Conservation (phyloP, 2,113 vertebrate species). For the Gymnocephalus cernua region DNA sequence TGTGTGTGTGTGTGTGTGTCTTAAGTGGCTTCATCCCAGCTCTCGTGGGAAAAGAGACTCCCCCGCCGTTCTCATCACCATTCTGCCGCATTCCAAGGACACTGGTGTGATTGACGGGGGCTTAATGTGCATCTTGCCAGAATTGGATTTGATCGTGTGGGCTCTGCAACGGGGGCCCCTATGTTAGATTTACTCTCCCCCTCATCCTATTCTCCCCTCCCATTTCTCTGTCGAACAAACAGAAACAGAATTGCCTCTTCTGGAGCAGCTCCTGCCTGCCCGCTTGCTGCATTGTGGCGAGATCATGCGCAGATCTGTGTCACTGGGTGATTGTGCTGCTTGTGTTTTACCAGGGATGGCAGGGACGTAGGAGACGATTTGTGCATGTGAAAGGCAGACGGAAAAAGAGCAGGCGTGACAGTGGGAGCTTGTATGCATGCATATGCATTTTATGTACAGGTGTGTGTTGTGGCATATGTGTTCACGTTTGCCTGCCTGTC, state of each 20-base stretch:
- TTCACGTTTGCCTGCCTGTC: conserved; percentile 32
- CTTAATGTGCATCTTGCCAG: conserved; percentile 92
- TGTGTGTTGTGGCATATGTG: conserved; percentile 52
- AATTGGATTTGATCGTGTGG: conserved; percentile 94
- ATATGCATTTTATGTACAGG: conserved; percentile 39
- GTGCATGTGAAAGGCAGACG: conserved; percentile 17
- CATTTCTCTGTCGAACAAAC: conserved; percentile 85
- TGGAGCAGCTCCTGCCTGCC: conserved; percentile 62
- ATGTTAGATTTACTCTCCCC: conserved; percentile 86
- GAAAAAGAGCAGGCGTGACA: conserved; percentile 41
- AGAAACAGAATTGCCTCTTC: conserved; percentile 90
- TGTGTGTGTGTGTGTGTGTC: conserved; percentile 29
- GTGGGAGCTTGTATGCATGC: conserved; percentile 5
- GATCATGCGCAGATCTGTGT: conserved; percentile 84
- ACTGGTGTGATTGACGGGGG: conserved; percentile 89
- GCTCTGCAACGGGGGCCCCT: conserved; percentile 85
- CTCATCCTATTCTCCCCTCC: conserved; percentile 58
- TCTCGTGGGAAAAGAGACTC: conserved; percentile 75
- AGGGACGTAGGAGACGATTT: conserved; percentile 42
- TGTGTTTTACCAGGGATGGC: conserved; percentile 32
- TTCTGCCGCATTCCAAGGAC: conserved; percentile 90
- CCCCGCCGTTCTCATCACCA: conserved; percentile 85
- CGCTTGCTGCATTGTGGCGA: conserved; percentile 78
- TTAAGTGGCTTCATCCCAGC: conserved; percentile 71
- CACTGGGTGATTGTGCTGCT: conserved; percentile 82